A percentile compares a stretch with the other conserved stretches of the same genome.
phyloP scores from a whole-genome alignment of 2,888 invertebrate species.

The Philopedon plagiatum region DNA sequence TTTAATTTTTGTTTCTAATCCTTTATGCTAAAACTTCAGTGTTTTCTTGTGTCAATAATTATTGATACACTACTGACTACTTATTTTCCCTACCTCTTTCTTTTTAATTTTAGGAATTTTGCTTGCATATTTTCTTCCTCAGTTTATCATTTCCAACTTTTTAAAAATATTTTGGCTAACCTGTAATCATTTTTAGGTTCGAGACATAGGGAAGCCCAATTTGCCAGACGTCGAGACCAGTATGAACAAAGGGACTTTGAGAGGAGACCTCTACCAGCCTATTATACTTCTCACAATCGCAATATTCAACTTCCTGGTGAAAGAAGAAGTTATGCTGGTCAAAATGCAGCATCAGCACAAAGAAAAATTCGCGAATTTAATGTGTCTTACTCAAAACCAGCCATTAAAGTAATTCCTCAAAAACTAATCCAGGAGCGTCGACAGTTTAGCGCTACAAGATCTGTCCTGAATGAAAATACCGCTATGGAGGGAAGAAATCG shows the following conservation, averaged over 20 bases:
- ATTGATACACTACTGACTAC: conserved; percentile 7
- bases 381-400: neutral
- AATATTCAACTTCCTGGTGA: neutral
- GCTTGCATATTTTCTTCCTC: neutral
- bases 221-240: neutral
- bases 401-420: neutral
- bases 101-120: neutral
- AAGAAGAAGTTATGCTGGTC: neutral
- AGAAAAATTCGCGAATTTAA: neutral
- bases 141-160: neutral
- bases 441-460: neutral
- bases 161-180: neutral
- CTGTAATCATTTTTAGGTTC: conserved; percentile 5
- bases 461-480: neutral
- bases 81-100: neutral
- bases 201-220: neutral
- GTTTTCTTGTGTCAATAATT: conserved; percentile 20
- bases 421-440: neutral
- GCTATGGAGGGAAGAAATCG: neutral
- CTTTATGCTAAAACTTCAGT: neutral
- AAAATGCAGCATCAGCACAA: neutral
- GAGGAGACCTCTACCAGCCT: neutral
- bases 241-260: neutral
- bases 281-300: neutral
- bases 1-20: neutral